Base-by-base conservation (phyloP, 2,797 vertebrate species). In the Nothura maculosa region DNA sequence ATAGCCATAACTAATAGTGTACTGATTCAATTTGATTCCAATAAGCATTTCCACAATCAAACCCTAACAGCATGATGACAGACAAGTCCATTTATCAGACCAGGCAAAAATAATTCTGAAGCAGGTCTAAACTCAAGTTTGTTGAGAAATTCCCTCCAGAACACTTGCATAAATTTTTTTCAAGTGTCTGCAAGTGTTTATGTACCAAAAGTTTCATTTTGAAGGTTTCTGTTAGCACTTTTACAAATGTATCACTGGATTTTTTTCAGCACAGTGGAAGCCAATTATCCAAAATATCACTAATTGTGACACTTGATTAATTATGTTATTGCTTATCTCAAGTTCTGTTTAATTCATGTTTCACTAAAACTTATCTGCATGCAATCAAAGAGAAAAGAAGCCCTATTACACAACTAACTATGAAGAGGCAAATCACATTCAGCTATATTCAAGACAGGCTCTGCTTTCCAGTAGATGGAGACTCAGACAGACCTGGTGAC, bases 221-320 rank as follows among this genome's bases (percentile, higher is more conserved):
- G 81, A 67, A 90, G 34, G n/a, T 73, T 87, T 91, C 62, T 85
- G 24, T 36, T 84, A 95, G 43, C 25, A 77, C 36, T 68, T 74
- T 55, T 54, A 18, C 11, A 79, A 79, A 87, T 24, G 79, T 81
- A 91, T 92, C 69, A 83, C 27, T 12, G 50, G 77, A 38, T 48
- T 48, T 48, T 52, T 28, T 52, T 87, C 42, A 89, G 40, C n/a
- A 42, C 63, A 43, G 55, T 7, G 87, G 64, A 86, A 90, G 28
- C n/a, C 80, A 80, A 89, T 82, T 81, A 78, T 69, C 28, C 2
- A 42, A 74, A 87, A 63, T 34, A 81, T 28, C 79, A 32, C 17
- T 91, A 84, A 90, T 81, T 86, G 10, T 24, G 22, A 77, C 62
- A 82, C 22, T 76, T 85, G 28, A n/a, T 91, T 61, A 92, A 64